phyloP scores from a whole-genome alignment of 2,797 vertebrate species.

The Sebastes nivosus region DNA sequence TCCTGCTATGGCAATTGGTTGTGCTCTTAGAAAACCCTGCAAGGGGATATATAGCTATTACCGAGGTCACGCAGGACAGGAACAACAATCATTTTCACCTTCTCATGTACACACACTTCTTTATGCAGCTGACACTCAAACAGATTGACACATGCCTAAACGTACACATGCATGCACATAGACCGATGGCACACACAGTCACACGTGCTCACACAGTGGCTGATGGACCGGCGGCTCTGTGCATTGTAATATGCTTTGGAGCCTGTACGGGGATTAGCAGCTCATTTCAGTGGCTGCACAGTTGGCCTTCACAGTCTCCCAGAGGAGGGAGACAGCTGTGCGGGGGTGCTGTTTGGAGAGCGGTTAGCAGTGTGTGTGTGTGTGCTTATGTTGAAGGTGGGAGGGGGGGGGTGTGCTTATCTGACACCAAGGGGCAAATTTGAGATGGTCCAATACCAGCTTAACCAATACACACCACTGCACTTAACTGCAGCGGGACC shows the following conservation, averaged over 20 bases:
- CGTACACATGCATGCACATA: constrained; percentile 28
- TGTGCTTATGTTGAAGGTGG: constrained; percentile 1
- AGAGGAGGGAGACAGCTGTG: constrained; percentile 74
- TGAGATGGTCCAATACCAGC: constrained; percentile 76
- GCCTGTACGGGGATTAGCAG: constrained; percentile 81
- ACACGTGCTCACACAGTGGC: constrained; percentile 40
- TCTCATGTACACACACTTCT: constrained; percentile 37
- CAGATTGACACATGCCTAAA: constrained; percentile 64
- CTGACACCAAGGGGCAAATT: constrained; percentile 77
- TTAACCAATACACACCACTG: constrained; percentile 73
- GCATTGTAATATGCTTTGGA: constrained; percentile 76
- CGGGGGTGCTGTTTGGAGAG: constrained; percentile 55
- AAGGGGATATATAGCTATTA: constrained; percentile 58
- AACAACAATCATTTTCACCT: constrained; percentile 70
- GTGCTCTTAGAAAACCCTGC: constrained; percentile 38
- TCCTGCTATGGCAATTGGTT: constrained; percentile 38
- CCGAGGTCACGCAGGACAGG: constrained; percentile 54
- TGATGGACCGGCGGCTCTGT: constrained; percentile 52
- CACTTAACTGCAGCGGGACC: constrained; percentile 64
- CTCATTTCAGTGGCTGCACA: constrained; percentile 80
- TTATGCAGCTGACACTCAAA: constrained; percentile 61
- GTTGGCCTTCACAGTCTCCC: constrained; percentile 75
- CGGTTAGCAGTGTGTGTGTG: constrained; percentile 2
- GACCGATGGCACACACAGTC: constrained; percentile 22
- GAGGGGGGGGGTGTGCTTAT: constrained; percentile 59